Conservation (phyloP, 2,888 invertebrate genomes). For the Saturnia pavonia region DNA sequence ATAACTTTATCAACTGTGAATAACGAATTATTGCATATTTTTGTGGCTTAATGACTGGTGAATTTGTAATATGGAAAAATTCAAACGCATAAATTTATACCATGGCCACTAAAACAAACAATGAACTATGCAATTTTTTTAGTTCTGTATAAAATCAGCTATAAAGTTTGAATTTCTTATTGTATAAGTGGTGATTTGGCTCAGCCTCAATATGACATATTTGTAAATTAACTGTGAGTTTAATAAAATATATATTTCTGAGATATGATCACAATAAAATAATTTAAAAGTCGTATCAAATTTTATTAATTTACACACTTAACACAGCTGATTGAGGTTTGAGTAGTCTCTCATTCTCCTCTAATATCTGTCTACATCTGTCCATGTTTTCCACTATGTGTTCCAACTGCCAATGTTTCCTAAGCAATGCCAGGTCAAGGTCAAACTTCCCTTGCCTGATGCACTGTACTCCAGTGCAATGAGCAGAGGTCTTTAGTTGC, state of each 20-base stretch:
- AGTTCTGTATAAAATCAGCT: too few species aligned
- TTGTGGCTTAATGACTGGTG: not conserved
- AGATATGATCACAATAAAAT: not conserved
- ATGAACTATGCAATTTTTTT: too few species aligned
- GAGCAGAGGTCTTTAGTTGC: slow-evolving; percentile 89
- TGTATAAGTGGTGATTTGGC: not conserved
- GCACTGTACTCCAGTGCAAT: slow-evolving; percentile 90
- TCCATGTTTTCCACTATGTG: slow-evolving; percentile 86
- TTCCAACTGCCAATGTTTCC: slow-evolving; percentile 90
- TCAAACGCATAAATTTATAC: not conserved
- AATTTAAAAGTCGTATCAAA: not conserved
- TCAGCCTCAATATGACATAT: not conserved
- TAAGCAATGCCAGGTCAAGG: slow-evolving; percentile 87
- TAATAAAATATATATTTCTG: not conserved
- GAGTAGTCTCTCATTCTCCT: slow-evolving; percentile 72
- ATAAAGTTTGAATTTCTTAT: too few species aligned
- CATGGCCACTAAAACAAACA: not conserved
- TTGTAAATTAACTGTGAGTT: not conserved
- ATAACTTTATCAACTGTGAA: not conserved
- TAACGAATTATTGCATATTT: not conserved
- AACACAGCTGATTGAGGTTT: slow-evolving; percentile 60
- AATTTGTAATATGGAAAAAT: not conserved
- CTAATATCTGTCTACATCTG: slow-evolving; percentile 77
- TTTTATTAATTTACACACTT: slow-evolving; percentile 33
- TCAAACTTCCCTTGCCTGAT: slow-evolving; percentile 92